Conservation (phyloP, 2,888 invertebrate species). For the Schrankia costaestrigalis region DNA sequence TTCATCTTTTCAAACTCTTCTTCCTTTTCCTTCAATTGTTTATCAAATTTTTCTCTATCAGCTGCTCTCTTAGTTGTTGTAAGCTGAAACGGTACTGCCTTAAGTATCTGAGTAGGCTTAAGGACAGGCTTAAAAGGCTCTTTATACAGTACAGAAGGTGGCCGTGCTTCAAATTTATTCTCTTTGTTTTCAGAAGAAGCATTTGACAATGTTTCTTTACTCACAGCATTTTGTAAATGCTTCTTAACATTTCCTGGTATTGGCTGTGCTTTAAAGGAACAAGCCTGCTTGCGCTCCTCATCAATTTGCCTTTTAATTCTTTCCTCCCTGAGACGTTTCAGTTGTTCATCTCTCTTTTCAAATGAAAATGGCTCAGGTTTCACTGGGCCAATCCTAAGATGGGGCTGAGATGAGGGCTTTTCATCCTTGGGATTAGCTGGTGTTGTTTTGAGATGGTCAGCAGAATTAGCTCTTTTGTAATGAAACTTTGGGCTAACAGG, state of each 20-base stretch:
- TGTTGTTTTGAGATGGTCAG: conserved; percentile 37
- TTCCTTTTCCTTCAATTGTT: conserved; percentile 74
- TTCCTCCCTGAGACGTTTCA: conserved; percentile 80
- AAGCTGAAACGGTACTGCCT: conserved; percentile 79
- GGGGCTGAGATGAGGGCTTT: conserved; percentile 37
- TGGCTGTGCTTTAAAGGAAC: conserved; percentile 86
- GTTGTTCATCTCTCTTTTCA: conserved; percentile 82
- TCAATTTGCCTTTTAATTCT: conserved; percentile 81
- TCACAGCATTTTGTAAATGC: conserved; percentile 51
- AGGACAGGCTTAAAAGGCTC: conserved; percentile 84
- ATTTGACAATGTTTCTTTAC: conserved; percentile 49
- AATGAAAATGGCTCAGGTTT: conserved; percentile 84
- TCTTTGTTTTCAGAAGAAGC: conserved; percentile 70
- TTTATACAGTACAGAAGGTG: conserved; percentile 81
- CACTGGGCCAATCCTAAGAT: conserved; percentile 50
- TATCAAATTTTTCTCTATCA: conserved; percentile 82
- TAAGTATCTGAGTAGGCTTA: conserved; percentile 60
- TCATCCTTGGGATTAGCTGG: conserved; percentile 15
- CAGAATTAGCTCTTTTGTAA: conserved; percentile 51
- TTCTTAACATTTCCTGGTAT: conserved; percentile 77
- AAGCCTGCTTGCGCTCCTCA: conserved; percentile 79
- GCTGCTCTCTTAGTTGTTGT: conserved; percentile 83
- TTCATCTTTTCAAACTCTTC: conserved; percentile 69
- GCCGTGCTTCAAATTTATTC: conserved; percentile 82
- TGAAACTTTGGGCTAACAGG: conserved; percentile 61